Base-by-base conservation (phyloP, 2,888 invertebrate genomes). In the Cartodere bifasciata region DNA sequence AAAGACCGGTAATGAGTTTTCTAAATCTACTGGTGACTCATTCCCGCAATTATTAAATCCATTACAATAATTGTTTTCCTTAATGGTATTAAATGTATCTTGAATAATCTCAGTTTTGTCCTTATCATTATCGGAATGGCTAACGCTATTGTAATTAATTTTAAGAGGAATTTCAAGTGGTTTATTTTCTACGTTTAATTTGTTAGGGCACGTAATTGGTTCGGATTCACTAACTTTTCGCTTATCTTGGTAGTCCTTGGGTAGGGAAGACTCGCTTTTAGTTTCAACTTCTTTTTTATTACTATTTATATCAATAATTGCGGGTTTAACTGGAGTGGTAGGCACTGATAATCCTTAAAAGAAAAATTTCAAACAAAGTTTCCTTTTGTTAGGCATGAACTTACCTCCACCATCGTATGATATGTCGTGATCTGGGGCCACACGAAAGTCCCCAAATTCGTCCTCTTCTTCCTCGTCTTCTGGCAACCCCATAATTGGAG, bases 371-470 rank as follows among this genome's bases (percentile, higher is more conserved):
- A 4, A 23, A 12, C 13, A 26, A 26, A 13, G 13, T 26, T 13
- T 11, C 13, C 13, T 12, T 4, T 13, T 2, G 10, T 14, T 29
- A 17, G 21, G 21, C 16, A 16, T 28, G 17, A 11, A 32, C 39
- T 42, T 47, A 56, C 56, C 48, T 41, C 56, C 56, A 46, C 52
- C 53, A 42, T 50, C 52, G 39, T 49, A 56, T 13, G 56, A 55
- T 31, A 50, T n/a, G n/a, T n/a, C n/a, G n/a, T n/a, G 38, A 42
- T 58, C 53, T 17, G 44, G 49, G 28, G 53, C 47, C 41, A 67
- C 67, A 55, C 67, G 63, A 58, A 72, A 72, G 48, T 71, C 70
- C 23, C 68, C 70, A 62, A 72, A 73, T 50, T 71, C 71, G 57
- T n/a, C n/a, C n/a, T 72, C 71, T 40, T 63, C 59, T 34, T 59